These are phyloP conservation scores for Melanotaenia trifasciata DNA, from an alignment of 2,797 vertebrate genomes.

Conservation along the genomic window DNA sequence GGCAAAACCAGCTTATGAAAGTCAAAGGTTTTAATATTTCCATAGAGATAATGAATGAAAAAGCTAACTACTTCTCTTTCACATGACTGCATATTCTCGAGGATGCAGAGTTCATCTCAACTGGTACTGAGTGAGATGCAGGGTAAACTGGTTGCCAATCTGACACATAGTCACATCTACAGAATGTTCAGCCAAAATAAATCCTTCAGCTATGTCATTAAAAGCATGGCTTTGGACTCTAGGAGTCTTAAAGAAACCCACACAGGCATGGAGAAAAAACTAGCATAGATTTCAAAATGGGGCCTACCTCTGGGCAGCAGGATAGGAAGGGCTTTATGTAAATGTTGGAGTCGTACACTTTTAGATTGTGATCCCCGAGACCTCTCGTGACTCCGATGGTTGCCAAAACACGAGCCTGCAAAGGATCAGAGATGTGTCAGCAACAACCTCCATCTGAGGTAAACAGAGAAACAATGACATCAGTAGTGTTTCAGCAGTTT, in stretches of 20 bases:
- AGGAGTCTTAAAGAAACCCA: not conserved
- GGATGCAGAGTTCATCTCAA: not conserved
- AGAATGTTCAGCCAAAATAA: not conserved
- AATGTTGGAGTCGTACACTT: slow-evolving; percentile 97
- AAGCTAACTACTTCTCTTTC: slow-evolving; percentile 9
- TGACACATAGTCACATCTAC: not conserved
- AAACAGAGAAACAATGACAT: slow-evolving; percentile 12
- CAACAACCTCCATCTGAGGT: not conserved
- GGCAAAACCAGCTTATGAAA: not conserved
- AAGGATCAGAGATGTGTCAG: slow-evolving; percentile 18
- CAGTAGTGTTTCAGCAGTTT: not conserved
- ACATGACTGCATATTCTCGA: not conserved
- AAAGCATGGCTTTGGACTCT: not conserved
- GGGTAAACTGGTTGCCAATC: not conserved
- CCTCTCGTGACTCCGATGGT: slow-evolving; percentile 97
- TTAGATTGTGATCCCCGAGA: slow-evolving; percentile 95
- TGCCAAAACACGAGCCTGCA: slow-evolving; percentile 95
- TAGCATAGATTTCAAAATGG: not conserved
- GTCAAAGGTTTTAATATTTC: not conserved
- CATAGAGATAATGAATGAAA: not conserved
- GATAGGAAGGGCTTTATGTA: slow-evolving; percentile 98
- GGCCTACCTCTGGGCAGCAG: slow-evolving; percentile 93
- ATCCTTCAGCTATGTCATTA: not conserved
- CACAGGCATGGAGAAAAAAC: not conserved
- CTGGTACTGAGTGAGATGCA: not conserved